Percentiles rank a stretch among this genome's conserved stretches.
These are phyloP conservation scores for Macquaria australasica DNA, from an alignment of 2,113 vertebrate genomes.

Conservation along the genomic window DNA sequence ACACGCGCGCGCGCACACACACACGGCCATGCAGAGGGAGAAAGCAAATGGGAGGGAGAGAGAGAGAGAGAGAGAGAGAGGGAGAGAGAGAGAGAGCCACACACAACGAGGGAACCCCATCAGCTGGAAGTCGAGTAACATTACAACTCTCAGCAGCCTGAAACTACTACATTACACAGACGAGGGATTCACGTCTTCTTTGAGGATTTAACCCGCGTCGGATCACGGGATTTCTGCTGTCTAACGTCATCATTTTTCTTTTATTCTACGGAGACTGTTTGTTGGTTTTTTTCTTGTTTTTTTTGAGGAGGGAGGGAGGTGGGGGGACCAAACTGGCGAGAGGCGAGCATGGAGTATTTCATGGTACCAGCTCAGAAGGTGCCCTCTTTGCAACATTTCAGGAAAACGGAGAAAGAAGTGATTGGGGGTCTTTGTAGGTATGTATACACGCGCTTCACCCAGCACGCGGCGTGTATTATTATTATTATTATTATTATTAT, in stretches of 20 bases:
- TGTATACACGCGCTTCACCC: constrained; percentile 77
- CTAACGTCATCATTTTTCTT: constrained; percentile 40
- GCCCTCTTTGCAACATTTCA: constrained; percentile 96
- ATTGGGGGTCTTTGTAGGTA: constrained; percentile 97
- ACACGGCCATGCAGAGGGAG: constrained; percentile 82
- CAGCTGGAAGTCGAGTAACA: constrained; percentile 89
- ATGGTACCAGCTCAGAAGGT: constrained; percentile 98
- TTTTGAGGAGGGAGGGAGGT: not conserved
- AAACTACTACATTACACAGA: constrained; percentile 75
- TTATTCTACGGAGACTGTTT: constrained; percentile 45
- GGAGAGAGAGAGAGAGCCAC: constrained; percentile 80
- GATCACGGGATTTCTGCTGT: constrained; percentile 53
- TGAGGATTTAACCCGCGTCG: constrained; percentile 48
- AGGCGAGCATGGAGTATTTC: constrained; percentile 96
- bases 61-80: constrained; percentile 57
- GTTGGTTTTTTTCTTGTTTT: constrained; percentile 22
- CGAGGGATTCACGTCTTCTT: constrained; percentile 25
- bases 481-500: constrained; percentile 9
- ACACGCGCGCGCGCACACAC: constrained; percentile 76
- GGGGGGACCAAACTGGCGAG: constrained; percentile 81
- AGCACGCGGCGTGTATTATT: constrained; percentile 10
- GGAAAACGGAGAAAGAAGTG: constrained; percentile 98
- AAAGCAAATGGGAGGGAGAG: constrained; percentile 69
- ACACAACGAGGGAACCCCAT: constrained; percentile 90
- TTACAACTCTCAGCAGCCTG: constrained; percentile 84